phyloP scores from a whole-genome alignment of 2,888 invertebrate genomes.

The Ariolimax columbianus region DNA sequence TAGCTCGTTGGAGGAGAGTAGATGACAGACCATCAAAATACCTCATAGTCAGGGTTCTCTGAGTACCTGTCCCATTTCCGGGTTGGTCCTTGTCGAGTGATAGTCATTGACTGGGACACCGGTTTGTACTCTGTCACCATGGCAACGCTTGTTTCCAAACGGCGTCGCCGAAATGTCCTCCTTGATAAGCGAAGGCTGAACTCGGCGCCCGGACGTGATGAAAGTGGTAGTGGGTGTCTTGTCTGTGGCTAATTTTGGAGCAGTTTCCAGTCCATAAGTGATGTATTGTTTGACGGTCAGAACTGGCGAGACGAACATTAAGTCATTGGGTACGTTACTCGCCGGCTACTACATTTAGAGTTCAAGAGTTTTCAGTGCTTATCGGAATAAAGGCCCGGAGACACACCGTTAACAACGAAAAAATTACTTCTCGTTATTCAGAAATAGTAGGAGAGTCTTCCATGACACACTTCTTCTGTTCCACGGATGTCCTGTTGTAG shows the following conservation, averaged over 20 bases:
- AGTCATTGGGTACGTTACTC: not conserved
- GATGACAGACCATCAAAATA: not conserved
- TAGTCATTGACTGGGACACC: slow-evolving; percentile 13
- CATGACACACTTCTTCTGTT: no score
- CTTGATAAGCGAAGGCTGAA: not conserved
- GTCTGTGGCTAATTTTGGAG: not conserved
- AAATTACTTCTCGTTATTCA: no score
- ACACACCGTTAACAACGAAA: not conserved
- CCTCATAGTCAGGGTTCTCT: not conserved
- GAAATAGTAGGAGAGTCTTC: no score
- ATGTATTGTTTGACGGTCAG: not conserved
- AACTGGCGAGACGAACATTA: not conserved
- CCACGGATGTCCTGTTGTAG: no score
- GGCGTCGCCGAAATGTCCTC: slow-evolving; percentile 4
- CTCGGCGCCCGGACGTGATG: not conserved
- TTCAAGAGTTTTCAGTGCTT: not conserved
- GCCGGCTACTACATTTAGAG: not conserved
- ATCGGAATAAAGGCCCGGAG: not conserved
- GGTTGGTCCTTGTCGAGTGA: not conserved
- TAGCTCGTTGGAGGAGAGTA: no score
- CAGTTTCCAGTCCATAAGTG: slow-evolving; percentile 1
- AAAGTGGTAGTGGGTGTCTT: slow-evolving; percentile 23
- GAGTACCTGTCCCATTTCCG: slow-evolving; percentile 18
- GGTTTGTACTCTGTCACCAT: slow-evolving; percentile 32
- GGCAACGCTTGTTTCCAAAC: slow-evolving; percentile 18